Percentiles rank a stretch among this genome's conserved stretches.
phyloP scores from a whole-genome alignment of 2,888 invertebrate species.

The Tromatobia lineatoria region DNA sequence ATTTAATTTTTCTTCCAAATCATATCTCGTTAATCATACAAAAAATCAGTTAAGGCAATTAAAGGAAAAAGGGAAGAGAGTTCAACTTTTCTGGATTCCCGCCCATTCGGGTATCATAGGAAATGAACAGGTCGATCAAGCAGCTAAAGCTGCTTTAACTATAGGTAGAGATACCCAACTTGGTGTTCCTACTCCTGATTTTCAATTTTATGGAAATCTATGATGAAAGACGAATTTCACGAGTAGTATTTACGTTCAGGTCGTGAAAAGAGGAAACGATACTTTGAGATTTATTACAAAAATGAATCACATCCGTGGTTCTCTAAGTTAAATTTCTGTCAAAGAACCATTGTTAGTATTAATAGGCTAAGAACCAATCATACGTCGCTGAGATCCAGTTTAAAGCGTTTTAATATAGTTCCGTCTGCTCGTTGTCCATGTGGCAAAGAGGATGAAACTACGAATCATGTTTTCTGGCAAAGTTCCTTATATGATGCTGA shows the following conservation, averaged over 20 bases:
- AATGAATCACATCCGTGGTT: constrained; percentile 33
- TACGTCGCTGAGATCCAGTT: constrained; percentile 38
- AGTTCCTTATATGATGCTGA: constrained; percentile 19
- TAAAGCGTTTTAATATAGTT: constrained; percentile 45
- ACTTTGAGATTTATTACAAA: neutral
- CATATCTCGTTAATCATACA: neutral
- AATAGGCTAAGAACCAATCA: constrained; percentile 44
- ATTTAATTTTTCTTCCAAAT: constrained; percentile 15
- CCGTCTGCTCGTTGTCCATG: constrained; percentile 28
- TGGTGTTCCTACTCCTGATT: constrained; percentile 14
- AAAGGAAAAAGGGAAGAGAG: neutral
- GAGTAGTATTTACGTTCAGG: neutral
- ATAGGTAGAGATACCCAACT: constrained; percentile 17
- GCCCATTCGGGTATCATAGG: constrained; percentile 62
- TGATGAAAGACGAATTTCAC: constrained; percentile 10
- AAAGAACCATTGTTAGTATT: constrained; percentile 38
- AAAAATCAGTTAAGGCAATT: constrained; percentile 16
- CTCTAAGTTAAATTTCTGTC: neutral
- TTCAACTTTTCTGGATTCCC: constrained; percentile 66
- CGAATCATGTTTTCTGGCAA: constrained; percentile 54
- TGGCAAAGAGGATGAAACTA: constrained; percentile 35
- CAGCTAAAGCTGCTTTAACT: constrained; percentile 34
- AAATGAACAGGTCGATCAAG: constrained; percentile 61
- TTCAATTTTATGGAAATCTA: constrained; percentile 21
- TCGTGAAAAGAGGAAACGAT: neutral